These are phyloP conservation scores for Apocheima hispidaria DNA, from an alignment of 2,888 invertebrate species.

Conservation along the genomic window DNA sequence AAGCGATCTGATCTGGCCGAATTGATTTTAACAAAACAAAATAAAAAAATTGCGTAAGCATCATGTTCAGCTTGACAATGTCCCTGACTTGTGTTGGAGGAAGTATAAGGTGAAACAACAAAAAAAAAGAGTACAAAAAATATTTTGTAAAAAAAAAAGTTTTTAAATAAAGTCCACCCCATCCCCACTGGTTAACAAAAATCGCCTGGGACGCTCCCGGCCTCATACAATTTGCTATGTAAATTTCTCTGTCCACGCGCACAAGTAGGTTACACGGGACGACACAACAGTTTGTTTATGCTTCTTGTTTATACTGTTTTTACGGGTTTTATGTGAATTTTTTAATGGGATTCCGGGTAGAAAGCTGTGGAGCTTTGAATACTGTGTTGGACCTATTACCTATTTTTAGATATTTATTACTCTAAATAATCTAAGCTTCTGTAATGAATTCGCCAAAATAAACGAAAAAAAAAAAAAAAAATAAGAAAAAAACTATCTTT, in stretches of 20 bases:
- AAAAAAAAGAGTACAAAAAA: too few species aligned
- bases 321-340: constrained; percentile 17
- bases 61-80: too few species aligned
- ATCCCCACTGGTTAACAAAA: constrained; percentile 56
- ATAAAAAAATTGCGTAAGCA: too few species aligned
- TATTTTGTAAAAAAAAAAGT: constrained; percentile 5
- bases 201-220: constrained; percentile 58
- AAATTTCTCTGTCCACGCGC: constrained; percentile 45
- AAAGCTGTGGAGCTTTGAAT: not conserved
- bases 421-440: not conserved
- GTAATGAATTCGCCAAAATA: too few species aligned
- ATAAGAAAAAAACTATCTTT: too few species aligned
- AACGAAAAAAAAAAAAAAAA: too few species aligned
- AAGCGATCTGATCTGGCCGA: too few species aligned
- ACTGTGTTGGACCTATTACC: too few species aligned
- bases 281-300: constrained; percentile 38
- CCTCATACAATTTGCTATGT: constrained; percentile 66
- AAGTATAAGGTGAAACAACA: too few species aligned
- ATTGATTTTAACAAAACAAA: too few species aligned
- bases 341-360: constrained; percentile 7
- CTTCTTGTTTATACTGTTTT: constrained; percentile 31
- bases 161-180: constrained; percentile 33
- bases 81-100: too few species aligned
- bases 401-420: too few species aligned
- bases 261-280: constrained; percentile 33